phyloP scores from a whole-genome alignment of 2,888 invertebrate genomes.

The Amblyjoppa proteus region DNA sequence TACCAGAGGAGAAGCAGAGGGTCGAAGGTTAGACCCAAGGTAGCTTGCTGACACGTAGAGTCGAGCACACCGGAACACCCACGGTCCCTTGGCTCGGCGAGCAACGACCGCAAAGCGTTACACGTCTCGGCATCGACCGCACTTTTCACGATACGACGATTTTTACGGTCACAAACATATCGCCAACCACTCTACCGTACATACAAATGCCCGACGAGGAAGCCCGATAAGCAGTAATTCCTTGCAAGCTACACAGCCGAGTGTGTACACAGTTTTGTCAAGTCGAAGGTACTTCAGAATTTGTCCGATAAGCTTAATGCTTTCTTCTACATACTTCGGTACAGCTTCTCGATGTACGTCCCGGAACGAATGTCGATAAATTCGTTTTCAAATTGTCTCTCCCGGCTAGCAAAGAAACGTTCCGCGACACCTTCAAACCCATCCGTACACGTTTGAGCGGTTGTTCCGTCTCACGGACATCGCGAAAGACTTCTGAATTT shows the following conservation, averaged over 20 bases:
- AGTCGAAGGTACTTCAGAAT: not conserved
- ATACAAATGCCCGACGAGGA: not conserved
- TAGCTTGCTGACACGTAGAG: conserved; percentile 37
- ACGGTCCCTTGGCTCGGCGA: conserved; percentile 1
- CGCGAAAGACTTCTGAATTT: too few relatives aligned
- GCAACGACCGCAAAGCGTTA: conserved; percentile 24
- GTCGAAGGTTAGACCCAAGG: conserved; percentile 30
- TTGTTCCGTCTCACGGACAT: too few relatives aligned
- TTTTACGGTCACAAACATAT: conserved; percentile 27
- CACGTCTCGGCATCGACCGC: conserved; percentile 13
- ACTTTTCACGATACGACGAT: conserved; percentile 47
- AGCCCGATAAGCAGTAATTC: not conserved
- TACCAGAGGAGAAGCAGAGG: not conserved
- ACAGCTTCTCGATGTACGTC: not conserved
- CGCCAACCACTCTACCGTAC: not conserved
- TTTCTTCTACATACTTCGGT: not conserved
- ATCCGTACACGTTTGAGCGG: too few relatives aligned
- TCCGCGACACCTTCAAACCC: not conserved
- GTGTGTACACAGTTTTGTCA: not conserved
- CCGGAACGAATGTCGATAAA: too few relatives aligned
- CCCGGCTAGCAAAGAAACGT: not conserved
- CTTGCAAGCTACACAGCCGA: not conserved
- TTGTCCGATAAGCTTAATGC: not conserved
- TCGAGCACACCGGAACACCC: conserved; percentile 11
- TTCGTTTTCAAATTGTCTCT: not conserved